These are phyloP conservation scores for Channa maculata DNA, from an alignment of 2,113 vertebrate genomes.

Conservation along the genomic window DNA sequence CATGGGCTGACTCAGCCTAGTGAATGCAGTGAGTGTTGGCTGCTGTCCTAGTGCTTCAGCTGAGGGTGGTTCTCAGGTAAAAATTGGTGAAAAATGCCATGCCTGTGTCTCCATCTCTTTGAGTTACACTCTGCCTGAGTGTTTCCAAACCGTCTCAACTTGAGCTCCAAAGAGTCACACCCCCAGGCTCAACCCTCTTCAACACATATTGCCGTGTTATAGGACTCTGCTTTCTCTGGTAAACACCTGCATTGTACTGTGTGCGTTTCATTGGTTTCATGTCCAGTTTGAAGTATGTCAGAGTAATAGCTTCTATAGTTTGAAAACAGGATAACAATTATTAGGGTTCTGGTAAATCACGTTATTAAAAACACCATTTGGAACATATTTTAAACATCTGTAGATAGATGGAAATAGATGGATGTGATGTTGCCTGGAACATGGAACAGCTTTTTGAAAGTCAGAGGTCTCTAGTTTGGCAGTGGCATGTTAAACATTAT, in stretches of 20 bases:
- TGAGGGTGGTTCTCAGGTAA: slow-evolving; percentile 52
- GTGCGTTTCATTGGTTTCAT: background rate
- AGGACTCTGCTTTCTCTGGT: background rate
- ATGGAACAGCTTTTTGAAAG: slow-evolving; percentile 14
- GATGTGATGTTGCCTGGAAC: slow-evolving; percentile 5
- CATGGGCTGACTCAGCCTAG: slow-evolving; percentile 53
- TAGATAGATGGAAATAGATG: background rate
- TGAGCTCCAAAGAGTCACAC: slow-evolving; percentile 20
- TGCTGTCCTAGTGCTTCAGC: slow-evolving; percentile 45
- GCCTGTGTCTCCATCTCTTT: slow-evolving; percentile 28
- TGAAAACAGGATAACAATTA: background rate
- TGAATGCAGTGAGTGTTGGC: slow-evolving; percentile 38
- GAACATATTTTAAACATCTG: background rate
- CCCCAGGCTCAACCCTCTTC: slow-evolving; percentile 9
- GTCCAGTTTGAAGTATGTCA: background rate
- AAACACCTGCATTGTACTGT: background rate
- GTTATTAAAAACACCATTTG: background rate
- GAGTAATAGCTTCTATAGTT: background rate
- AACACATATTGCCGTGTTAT: slow-evolving; percentile 19
- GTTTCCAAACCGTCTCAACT: slow-evolving; percentile 24
- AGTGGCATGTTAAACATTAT: slow-evolving; percentile 42
- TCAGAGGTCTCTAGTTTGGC: slow-evolving; percentile 54
- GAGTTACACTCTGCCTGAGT: slow-evolving; percentile 17
- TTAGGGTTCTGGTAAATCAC: background rate
- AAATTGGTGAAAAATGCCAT: slow-evolving; percentile 45